Evolutionary conservation across 1,140 invertebrate species (phyloP), one percentile per base, ranked within the genome.

Genomic region (Belonocnema kinseyi): DNA sequence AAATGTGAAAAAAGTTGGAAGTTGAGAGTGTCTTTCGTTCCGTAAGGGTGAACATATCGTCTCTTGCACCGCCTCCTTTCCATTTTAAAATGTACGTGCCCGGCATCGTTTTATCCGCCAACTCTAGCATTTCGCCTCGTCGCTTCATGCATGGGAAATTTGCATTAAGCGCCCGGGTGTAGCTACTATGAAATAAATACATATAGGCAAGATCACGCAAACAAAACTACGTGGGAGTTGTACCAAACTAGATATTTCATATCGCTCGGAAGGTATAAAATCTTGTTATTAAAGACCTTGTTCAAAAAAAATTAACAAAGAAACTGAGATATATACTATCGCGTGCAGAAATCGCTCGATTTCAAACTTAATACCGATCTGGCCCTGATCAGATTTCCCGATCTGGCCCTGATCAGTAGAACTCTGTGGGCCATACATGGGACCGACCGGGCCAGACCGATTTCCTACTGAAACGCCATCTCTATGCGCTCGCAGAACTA

Each of bases 1-100:
- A 26, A 66, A 66, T 40, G 16, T 16, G 52, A 73, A 66, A 17
- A 66, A 12, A 66, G 40, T n/a, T 40, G 40, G 16, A 26, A 3
- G 61, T 40, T n/a, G 61, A 66, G 61, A 40, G 61, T 40, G 21
- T 33, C 61, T 66, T 66, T 66, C 33, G 61, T 66, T 61, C 58
- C 26, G 13, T 61, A 21, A 61, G 58, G 58, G 58, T 33, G 58
- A 61, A 21, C 75, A 58, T 66, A 21, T 77, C 54, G 33, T 77
- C 78, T 54, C 40, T 72, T 73, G 19, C 33, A 56, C 10, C 74
- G 71, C 73, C 75, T 82, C 75, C 74, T 82, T 83, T 83, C 81
- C 81, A 86, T 86, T 87, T 85, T 85, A 85, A 87, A 87, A 87
- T 78, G 85, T 86, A 87, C 86, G 86, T 87, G 86, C 80, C 76